Conservation (phyloP, 1,140 invertebrate genomes). For the Hylyphantes graminicola region DNA sequence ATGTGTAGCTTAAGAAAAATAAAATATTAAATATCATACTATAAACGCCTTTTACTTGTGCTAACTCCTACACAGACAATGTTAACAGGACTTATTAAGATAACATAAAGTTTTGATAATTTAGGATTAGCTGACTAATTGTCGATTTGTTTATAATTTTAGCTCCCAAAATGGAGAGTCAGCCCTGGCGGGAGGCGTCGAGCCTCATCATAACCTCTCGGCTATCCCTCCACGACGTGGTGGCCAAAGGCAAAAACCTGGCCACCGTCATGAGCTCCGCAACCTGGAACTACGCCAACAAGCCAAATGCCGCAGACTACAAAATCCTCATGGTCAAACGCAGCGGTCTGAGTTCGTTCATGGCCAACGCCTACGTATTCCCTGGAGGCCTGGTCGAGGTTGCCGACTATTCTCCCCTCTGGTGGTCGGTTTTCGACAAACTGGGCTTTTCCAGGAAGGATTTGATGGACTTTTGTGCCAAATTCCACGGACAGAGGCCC, state of each 20-base stretch:
- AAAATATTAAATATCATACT: too few species aligned
- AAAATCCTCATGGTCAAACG: conserved; percentile 77
- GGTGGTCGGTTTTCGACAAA: conserved; percentile 76
- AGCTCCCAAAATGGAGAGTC: conserved; percentile 34
- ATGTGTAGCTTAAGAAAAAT: too few species aligned
- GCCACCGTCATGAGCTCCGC: conserved; percentile 35
- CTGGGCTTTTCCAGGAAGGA: conserved; percentile 56
- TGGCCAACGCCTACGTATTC: conserved; percentile 83
- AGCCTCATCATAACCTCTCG: conserved; percentile 68
- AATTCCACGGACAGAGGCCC: conserved; percentile 62
- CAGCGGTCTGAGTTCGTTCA: conserved; percentile 74
- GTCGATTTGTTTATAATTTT: conserved; percentile 6
- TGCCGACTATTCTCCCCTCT: conserved; percentile 77
- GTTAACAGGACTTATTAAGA: not conserved
- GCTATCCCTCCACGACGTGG: conserved; percentile 60
- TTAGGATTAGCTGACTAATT: not conserved
- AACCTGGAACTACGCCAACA: conserved; percentile 30
- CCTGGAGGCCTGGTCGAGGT: conserved; percentile 80
- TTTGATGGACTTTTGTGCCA: conserved; percentile 37
- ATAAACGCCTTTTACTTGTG: not conserved
- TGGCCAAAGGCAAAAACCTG: conserved; percentile 61
- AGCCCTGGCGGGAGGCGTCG: conserved; percentile 68
- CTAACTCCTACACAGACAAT: too few species aligned
- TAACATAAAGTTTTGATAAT: not conserved
- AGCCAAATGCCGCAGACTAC: conserved; percentile 65